Evolutionary conservation across 2,888 invertebrate genomes (phyloP), one percentile per base, ranked within the genome.

Genomic region (Axea sp.): DNA sequence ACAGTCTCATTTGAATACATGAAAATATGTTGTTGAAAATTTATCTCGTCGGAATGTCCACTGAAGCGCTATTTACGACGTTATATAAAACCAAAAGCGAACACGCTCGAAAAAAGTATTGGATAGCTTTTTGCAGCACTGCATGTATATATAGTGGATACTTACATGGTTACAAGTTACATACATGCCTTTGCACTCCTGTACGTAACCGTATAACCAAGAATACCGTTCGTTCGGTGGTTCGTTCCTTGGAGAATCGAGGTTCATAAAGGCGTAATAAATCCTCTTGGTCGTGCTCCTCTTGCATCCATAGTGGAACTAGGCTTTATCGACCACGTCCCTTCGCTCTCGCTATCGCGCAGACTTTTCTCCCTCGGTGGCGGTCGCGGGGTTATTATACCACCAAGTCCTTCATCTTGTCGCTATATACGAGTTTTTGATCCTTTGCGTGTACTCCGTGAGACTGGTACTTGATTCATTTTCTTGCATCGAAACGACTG

Each of bases 201-300:
- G 26, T 24, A 55, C 37, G 57, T 37, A 49, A 47, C 15, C 59
- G 41, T n/a, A n/a, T n/a, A n/a, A n/a, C n/a, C 45, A 65, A 77
- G 77, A 78, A 79, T 77, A 80, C 59, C 76, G 74, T 78, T 77
- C 69, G 68, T 59, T 68, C 76, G 73, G 76, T 75, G 67, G 45
- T 19, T 49, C 67, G 64, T 31, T 64, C 59, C 77, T 68, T 71
- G 51, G 75, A 74, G 76, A 76, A 65, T 59, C 62, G 22, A 51
- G 55, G 62, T 80, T 81, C 76, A 79, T 80, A 79, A 80, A 82
- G 81, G 78, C 76, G 71, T 77, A 78, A 81, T 81, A 79, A 81
- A 82, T 80, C 75, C 76, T 77, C 55, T 49, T 17, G 51, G 51
- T 47, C 45, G 43, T 30, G 51, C 69, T 64, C 12, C 72, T 71